Percentiles rank a stretch among this genome's conserved stretches.
Conservation (phyloP, 2,797 vertebrate species). For the Lacerta viridis region DNA sequence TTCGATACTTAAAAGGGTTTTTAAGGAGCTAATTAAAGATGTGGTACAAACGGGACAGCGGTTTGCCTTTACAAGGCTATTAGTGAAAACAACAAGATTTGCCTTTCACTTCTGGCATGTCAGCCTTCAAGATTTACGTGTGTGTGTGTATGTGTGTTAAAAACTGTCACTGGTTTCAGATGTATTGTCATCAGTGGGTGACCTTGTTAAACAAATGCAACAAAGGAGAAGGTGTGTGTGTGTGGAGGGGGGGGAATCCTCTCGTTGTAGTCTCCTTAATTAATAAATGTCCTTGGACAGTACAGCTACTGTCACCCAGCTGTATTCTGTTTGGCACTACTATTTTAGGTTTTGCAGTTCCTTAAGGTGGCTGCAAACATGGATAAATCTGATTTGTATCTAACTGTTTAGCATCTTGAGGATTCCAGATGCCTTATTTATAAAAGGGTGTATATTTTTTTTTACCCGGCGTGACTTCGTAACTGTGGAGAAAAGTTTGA, state of each 20-base stretch:
- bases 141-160: constrained; percentile 23
- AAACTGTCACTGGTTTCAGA: constrained; percentile 44
- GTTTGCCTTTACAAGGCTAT: constrained; percentile 49
- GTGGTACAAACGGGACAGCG: constrained; percentile 25
- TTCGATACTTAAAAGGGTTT: constrained; percentile 50
- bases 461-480: neutral
- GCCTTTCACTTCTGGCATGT: constrained; percentile 48
- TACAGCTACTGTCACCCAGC: neutral
- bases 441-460: neutral
- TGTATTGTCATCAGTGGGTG: constrained; percentile 32
- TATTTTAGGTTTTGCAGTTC: constrained; percentile 9
- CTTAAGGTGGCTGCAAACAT: neutral
- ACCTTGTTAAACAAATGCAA: constrained; percentile 27
- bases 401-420: neutral
- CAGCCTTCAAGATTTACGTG: neutral
- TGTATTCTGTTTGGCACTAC: constrained; percentile 14
- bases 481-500: neutral
- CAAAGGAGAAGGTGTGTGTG: neutral
- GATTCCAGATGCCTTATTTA: neutral
- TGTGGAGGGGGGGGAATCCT: neutral
- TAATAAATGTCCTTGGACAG: neutral
- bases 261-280: constrained; percentile 10
- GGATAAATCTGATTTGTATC: neutral
- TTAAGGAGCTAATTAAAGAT: constrained; percentile 54
- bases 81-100: constrained; percentile 50